Evolutionary conservation across 2,888 invertebrate genomes (phyloP), one percentile per base, ranked within the genome.

Genomic region (Autographa gamma): DNA sequence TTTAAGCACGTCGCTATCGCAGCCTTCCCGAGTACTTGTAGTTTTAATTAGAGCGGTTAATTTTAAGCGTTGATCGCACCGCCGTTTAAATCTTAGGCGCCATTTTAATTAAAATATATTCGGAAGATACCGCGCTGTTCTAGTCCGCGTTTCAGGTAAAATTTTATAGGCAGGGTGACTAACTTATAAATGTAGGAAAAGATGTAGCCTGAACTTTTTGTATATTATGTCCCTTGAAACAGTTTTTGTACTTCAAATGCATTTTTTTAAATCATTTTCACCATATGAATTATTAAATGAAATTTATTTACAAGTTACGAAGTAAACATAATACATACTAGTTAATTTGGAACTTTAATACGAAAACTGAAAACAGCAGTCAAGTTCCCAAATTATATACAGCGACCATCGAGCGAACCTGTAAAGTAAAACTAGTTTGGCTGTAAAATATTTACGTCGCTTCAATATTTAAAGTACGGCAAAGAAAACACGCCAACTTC

Each of bases 21-120:
- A 66, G 68, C 66, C 67, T 76, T 63, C 61, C 75, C 66, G 63
- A 66, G 74, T 67, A 64, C 74, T 80, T 80, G 83, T 83, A 83
- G 83, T 84, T 83, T 83, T 84, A 83, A 83, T 84, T 84, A 80
- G 82, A 76, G 83, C 77, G 79, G 80, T 83, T 82, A 83, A 83
- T 84, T 83, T 83, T 72, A 77, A 76, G 72, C 80, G 79, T 73
- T 80, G 72, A 82, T 80, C 81, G 76, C 81, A 74, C 84, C 83
- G 72, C 63, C 71, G 75, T 71, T 72, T 75, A 78, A 82, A 78
- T 83, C 80, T 84, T 82, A 72, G 80, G 74, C 75, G 74, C 73
- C 74, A 72, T 63, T 80, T 80, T 83, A 82, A 83, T 83, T 83
- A 84, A 84, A 82, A 79, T 84, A 77, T 82, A 74, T 73, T 74